Conservation (phyloP, 2,797 vertebrate genomes). For the Acanthurus lineatus region DNA sequence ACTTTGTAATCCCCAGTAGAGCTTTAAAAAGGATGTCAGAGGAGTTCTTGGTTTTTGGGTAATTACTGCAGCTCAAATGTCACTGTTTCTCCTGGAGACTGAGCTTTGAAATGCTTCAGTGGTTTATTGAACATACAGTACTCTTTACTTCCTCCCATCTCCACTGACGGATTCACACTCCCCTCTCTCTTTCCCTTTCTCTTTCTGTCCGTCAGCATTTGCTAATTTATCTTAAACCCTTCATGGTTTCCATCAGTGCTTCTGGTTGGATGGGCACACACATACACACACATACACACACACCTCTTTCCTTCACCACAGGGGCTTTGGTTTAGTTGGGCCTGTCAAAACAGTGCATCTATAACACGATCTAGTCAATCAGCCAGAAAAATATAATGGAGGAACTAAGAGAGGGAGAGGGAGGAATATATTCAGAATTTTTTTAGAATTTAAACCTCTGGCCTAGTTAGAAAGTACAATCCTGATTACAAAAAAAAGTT, state of each 20-base stretch:
- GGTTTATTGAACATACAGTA: conserved; percentile 38
- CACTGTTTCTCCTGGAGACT: conserved; percentile 35
- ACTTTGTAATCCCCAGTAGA: not conserved
- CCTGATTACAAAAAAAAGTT: too few species aligned
- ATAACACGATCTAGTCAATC: conserved; percentile 58
- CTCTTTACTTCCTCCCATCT: not conserved
- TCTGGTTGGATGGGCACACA: conserved; percentile 15
- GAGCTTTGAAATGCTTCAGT: conserved; percentile 44
- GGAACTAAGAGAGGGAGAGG: conserved; percentile 8
- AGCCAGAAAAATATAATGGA: conserved; percentile 58
- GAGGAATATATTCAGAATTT: conserved; percentile 33
- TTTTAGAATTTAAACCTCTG: conserved; percentile 36
- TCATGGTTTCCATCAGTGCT: conserved; percentile 46
- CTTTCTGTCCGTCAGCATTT: conserved; percentile 51
- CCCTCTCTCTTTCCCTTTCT: conserved; percentile 18
- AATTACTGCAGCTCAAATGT: conserved; percentile 35
- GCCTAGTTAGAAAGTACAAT: conserved; percentile 1
- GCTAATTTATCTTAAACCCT: conserved; percentile 61
- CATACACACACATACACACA: conserved; percentile 1
- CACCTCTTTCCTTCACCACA: conserved; percentile 36
- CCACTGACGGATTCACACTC: conserved; percentile 19
- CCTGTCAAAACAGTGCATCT: conserved; percentile 57
- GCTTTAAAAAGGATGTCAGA: not conserved
- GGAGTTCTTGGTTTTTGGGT: conserved; percentile 12
- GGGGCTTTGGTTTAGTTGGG: conserved; percentile 56